Conservation (phyloP, 2,888 invertebrate species). For the Lithophane socia region DNA sequence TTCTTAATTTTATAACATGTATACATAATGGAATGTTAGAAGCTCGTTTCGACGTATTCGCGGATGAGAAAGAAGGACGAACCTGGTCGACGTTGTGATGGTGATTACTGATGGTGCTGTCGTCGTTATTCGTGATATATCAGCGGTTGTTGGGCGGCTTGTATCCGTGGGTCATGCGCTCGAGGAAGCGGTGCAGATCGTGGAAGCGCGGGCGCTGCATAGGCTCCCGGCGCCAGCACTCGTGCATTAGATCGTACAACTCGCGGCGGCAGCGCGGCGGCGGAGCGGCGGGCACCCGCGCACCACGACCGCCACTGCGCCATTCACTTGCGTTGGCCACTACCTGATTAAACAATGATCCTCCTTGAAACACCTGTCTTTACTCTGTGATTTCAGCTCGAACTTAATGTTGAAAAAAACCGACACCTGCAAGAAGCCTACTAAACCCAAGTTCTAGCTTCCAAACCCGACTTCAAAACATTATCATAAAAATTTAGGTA, state of each 20-base stretch:
- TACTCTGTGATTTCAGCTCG: background rate
- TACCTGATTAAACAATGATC: constrained; percentile 89
- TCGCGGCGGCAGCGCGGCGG: constrained; percentile 95
- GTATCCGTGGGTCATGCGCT: constrained; percentile 93
- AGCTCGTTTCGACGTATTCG: constrained; percentile 64
- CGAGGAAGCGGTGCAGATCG: constrained; percentile 96
- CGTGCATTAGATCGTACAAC: constrained; percentile 97
- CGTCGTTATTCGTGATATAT: constrained; percentile 35
- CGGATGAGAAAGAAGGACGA: constrained; percentile 60
- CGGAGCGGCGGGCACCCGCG: constrained; percentile 89
- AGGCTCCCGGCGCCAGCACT: constrained; percentile 97
- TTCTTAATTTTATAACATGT: constrained; percentile 60
- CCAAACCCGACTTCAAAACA: background rate
- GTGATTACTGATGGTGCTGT: constrained; percentile 2
- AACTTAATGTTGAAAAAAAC: background rate
- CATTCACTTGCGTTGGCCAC: constrained; percentile 91
- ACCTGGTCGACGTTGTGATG: constrained; percentile 54
- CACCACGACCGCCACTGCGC: constrained; percentile 87
- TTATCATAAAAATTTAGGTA: background rate
- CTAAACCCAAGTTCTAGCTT: too few relatives aligned
- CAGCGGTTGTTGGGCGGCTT: constrained; percentile 86
- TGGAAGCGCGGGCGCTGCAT: constrained; percentile 95
- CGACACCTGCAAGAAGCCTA: background rate
- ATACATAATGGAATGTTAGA: constrained; percentile 60
- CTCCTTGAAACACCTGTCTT: background rate